Evolutionary conservation across 2,113 vertebrate genomes (phyloP).

Genomic region (Girardinichthys multiradiatus): DNA sequence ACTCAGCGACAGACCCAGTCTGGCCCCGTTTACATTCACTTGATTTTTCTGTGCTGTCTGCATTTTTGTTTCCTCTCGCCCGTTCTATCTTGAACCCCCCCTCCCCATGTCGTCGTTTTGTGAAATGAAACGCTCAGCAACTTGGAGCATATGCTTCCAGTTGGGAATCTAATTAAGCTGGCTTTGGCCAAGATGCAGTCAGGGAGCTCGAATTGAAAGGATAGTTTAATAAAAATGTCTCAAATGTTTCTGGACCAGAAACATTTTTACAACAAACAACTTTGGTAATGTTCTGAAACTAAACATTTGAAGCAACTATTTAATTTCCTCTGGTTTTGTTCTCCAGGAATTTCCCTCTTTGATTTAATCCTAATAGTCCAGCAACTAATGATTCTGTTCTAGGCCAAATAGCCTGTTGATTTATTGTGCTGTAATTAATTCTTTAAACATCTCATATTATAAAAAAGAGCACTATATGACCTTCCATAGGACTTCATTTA

Average conservation of each 20-base stretch:
- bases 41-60: constrained; percentile 63
- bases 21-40: constrained; percentile 57
- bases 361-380: constrained; percentile 1
- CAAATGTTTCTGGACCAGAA: background rate
- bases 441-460: background rate
- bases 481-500: background rate
- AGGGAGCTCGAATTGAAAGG: background rate
- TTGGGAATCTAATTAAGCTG: constrained; percentile 67
- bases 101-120: constrained; percentile 32
- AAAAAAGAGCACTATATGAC: background rate
- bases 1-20: constrained; percentile 31
- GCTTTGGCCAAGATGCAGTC: constrained; percentile 48
- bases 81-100: background rate
- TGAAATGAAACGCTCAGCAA: constrained; percentile 72
- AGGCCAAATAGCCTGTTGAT: background rate
- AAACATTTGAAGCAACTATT: background rate
- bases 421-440: constrained; percentile 7
- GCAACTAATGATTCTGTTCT: constrained; percentile 6
- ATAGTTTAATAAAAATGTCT: background rate
- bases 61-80: background rate
- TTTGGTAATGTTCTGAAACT: background rate
- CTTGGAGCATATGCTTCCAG: constrained; percentile 74
- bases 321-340: constrained; percentile 4
- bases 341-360: background rate
- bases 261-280: background rate